Conservation (phyloP, 2,797 vertebrate genomes). For the Molothrus aeneus region DNA sequence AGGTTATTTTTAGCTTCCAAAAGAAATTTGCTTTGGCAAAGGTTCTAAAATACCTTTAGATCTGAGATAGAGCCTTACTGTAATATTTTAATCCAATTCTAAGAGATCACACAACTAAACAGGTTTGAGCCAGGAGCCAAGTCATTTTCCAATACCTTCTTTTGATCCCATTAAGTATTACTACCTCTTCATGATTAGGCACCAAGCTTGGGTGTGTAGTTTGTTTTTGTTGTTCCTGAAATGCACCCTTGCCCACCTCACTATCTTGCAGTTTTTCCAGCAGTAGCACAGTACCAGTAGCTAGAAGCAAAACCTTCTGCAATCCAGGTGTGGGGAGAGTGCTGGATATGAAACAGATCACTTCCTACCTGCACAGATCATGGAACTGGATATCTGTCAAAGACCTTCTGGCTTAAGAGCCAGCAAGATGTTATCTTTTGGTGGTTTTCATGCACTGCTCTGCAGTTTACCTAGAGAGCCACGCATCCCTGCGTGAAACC, state of each 20-base stretch:
- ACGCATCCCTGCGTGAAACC: not conserved
- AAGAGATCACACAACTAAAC: constrained; percentile 17
- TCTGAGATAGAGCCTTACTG: not conserved
- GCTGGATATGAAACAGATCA: not conserved
- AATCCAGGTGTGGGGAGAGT: not conserved
- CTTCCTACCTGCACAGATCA: not conserved
- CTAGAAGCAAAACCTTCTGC: constrained; percentile 11
- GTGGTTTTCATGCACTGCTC: not conserved
- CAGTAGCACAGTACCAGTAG: not conserved
- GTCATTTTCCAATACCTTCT: not conserved
- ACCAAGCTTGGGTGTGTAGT: not conserved
- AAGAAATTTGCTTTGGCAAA: constrained; percentile 41
- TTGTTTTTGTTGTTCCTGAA: not conserved
- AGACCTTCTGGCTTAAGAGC: not conserved
- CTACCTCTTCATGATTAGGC: not conserved
- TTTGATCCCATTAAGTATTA: not conserved
- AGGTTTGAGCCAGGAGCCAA: not conserved
- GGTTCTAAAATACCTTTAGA: constrained; percentile 14
- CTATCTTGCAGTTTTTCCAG: not conserved
- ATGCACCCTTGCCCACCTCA: not conserved
- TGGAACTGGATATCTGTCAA: not conserved
- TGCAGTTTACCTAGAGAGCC: not conserved
- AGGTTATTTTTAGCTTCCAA: constrained; percentile 34
- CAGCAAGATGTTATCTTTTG: not conserved
- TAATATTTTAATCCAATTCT: constrained; percentile 9